These are phyloP conservation scores for Halichoerus grypus DNA, from an alignment of 2,113 vertebrate genomes.

Conservation along the genomic window DNA sequence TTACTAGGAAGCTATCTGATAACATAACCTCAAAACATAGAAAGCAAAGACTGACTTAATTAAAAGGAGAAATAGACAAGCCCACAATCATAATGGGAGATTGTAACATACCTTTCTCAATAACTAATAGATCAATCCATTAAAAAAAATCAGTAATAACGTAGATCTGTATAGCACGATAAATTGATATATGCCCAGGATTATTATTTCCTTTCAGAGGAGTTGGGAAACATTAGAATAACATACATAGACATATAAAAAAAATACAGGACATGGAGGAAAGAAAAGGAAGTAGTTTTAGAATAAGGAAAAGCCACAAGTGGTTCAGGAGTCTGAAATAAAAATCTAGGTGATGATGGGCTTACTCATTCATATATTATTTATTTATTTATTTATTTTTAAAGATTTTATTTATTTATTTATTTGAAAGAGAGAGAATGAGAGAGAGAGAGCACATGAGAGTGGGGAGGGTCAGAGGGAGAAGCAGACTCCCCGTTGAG, in stretches of 20 bases:
- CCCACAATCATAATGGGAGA: not conserved
- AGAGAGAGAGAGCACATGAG: too few relatives aligned
- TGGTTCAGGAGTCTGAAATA: not conserved
- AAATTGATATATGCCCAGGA: not conserved
- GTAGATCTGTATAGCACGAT: not conserved
- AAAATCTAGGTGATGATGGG: not conserved
- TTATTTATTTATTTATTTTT: not conserved
- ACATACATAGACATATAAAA: not conserved
- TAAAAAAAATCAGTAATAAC: not conserved
- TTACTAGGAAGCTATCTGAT: not conserved
- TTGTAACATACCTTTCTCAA: not conserved
- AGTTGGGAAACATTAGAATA: not conserved
- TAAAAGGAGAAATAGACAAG: not conserved
- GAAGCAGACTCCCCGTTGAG: too few relatives aligned
- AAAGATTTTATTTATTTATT: too few relatives aligned
- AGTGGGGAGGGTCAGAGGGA: too few relatives aligned
- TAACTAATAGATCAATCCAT: not conserved
- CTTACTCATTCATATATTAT: not conserved
- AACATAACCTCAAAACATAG: conserved; percentile 19
- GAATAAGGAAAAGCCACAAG: not conserved
- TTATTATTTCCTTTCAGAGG: conserved; percentile 17
- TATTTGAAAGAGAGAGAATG: too few relatives aligned
- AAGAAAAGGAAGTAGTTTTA: not conserved
- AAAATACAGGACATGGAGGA: not conserved
- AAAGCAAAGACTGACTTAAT: not conserved